Evolutionary conservation across 1,140 invertebrate species (phyloP), one percentile per base, ranked within the genome.

Genomic region (Diabrotica virgifera): DNA sequence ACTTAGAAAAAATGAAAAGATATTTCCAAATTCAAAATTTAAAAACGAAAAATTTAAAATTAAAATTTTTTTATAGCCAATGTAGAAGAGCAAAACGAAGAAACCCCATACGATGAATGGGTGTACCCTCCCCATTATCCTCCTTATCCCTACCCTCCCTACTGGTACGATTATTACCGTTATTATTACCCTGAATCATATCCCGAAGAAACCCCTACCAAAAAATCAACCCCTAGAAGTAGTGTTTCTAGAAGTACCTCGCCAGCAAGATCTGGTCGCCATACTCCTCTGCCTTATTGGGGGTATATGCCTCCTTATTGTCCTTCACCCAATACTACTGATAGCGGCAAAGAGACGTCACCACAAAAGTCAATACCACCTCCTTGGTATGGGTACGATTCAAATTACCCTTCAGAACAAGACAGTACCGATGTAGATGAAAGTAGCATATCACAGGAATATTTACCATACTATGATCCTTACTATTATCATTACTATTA

Each of bases 11-110:
- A 46, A 24, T 24, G 4, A 24, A 24, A 24, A 24, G 24, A 24
- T 24, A 24, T 24, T 46, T 8, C 40, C 40, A 46, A 46, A 46
- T 46, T 46, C 40, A 2, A 46, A 46, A 46, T 46, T 24, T 46
- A 46, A 10, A 46, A 46, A 46, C 40, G n/a, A n/a, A 46, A 46
- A 46, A 46, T 46, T 46, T 46, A 10, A 46, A 46, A 46, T 10
- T 46, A 5, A 46, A 46, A 59, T 74, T 77, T 72, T 77, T 68
- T 79, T 77, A 72, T 77, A 77, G 77, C 74, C 70, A 74, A 76
- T 72, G 68, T 70, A 69, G 73, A 73, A 64, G 66, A 67, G 56
- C 70, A 69, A 64, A 69, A 72, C 66, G 73, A 75, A 72, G 69
- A 69, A 62, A 63, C 63, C 61, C 74, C 72, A 64, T 77, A 76